A percentile compares a stretch with the other conserved stretches of the same genome.
Evolutionary conservation across 2,888 invertebrate species (phyloP).

Genomic region (Drosophila aldrichi): DNA sequence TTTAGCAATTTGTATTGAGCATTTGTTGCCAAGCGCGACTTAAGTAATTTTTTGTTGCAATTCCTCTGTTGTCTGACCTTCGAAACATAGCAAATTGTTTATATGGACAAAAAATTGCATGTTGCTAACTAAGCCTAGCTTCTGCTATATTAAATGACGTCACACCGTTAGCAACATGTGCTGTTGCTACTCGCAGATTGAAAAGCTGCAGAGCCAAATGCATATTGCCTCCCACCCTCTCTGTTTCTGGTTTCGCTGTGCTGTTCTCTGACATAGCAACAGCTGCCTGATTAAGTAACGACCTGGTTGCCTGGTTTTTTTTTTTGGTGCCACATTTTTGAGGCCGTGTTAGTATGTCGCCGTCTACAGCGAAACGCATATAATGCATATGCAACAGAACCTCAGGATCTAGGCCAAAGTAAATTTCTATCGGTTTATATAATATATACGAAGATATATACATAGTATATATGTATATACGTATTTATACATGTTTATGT

Average conservation of each 20-base stretch:
- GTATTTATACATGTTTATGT: neutral
- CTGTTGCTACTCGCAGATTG: slow-evolving; percentile 9
- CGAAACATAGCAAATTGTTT: slow-evolving; percentile 25
- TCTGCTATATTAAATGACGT: slow-evolving; percentile 54
- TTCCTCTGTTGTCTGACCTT: slow-evolving; percentile 41
- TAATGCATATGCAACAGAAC: slow-evolving; percentile 27
- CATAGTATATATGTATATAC: neutral
- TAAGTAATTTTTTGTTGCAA: slow-evolving; percentile 28
- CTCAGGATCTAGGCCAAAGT: slow-evolving; percentile 54
- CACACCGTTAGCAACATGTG: slow-evolving; percentile 65
- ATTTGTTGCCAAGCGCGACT: slow-evolving; percentile 61
- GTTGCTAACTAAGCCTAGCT: slow-evolving; percentile 52
- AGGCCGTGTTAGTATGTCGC: slow-evolving; percentile 75
- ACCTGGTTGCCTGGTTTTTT: slow-evolving; percentile 62
- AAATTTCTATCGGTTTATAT: slow-evolving; percentile 54
- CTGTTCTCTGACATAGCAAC: slow-evolving; percentile 48
- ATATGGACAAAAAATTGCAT: slow-evolving; percentile 6
- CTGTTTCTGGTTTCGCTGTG: neutral
- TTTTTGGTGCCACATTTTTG: slow-evolving; percentile 57
- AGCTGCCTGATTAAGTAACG: slow-evolving; percentile 73
- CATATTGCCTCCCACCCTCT: slow-evolving; percentile 22
- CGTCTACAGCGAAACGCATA: slow-evolving; percentile 31
- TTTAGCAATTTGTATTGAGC: slow-evolving; percentile 19
- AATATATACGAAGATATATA: slow-evolving; percentile 32
- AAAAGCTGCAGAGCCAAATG: slow-evolving; percentile 21